Evolutionary conservation across 2,797 vertebrate species (phyloP).

Genomic region (Salmo trutta): DNA sequence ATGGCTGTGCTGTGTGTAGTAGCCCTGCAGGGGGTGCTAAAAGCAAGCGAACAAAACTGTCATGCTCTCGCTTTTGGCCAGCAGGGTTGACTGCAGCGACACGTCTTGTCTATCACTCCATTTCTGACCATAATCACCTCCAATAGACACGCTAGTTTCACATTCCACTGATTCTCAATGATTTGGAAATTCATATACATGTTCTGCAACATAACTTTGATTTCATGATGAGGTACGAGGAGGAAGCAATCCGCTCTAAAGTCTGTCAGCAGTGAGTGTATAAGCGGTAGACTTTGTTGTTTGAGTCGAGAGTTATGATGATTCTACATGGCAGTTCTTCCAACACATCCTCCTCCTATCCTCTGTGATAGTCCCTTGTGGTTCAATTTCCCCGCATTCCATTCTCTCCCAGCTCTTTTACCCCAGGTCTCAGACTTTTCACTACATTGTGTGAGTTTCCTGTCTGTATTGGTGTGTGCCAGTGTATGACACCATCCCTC

Average conservation of each 20-base stretch:
- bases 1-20: not conserved
- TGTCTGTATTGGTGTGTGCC: conserved; percentile 14
- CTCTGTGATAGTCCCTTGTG: conserved; percentile 70
- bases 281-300: not conserved
- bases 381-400: conserved; percentile 20
- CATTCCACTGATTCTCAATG: not conserved
- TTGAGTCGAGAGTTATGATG: conserved; percentile 9
- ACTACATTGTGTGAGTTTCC: conserved; percentile 15
- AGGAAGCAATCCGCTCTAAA: not conserved
- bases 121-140: not conserved
- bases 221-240: conserved; percentile 16
- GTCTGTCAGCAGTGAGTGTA: conserved; percentile 6
- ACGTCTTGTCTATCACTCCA: not conserved
- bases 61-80: not conserved
- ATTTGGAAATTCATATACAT: conserved; percentile 11
- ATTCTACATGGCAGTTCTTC: conserved; percentile 7
- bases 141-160: not conserved
- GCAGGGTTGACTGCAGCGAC: not conserved
- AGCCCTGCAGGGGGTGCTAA: conserved; percentile 15
- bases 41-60: not conserved
- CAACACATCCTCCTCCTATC: not conserved
- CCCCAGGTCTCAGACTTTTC: not conserved
- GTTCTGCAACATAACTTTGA: not conserved
- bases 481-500: not conserved
- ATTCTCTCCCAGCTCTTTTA: conserved; percentile 12